Evolutionary conservation across 2,888 invertebrate genomes (phyloP).

Genomic region (Galeruca laticollis): DNA sequence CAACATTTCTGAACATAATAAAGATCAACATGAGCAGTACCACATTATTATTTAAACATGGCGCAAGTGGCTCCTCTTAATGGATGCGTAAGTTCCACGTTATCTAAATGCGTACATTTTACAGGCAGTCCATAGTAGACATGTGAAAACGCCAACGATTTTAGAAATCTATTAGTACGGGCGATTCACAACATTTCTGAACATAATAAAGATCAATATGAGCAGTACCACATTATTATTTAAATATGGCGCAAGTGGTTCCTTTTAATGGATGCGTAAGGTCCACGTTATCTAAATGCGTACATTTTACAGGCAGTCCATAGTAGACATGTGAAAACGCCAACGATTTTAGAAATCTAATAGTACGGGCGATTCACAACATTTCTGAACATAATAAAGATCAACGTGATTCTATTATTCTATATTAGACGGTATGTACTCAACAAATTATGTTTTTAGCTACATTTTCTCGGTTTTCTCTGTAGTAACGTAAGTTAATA

Average conservation of each 20-base stretch:
- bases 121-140: not conserved
- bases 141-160: conserved; percentile 12
- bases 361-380: not conserved
- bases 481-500: too few relatives aligned
- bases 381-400: not conserved
- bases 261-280: not conserved
- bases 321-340: conserved; percentile 10
- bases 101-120: conserved; percentile 7
- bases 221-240: conserved; percentile 5
- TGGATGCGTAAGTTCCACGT: not conserved
- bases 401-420: not conserved
- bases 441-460: too few relatives aligned
- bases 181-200: not conserved
- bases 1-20: not conserved
- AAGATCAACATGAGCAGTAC: not conserved
- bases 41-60: conserved; percentile 8
- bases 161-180: not conserved
- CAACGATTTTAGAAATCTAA: not conserved
- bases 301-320: conserved; percentile 2
- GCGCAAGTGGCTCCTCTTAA: not conserved
- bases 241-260: not conserved
- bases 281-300: not conserved
- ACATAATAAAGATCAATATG: not conserved
- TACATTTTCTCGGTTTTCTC: too few relatives aligned
- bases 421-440: too few relatives aligned